Evolutionary conservation across 1,140 invertebrate species (phyloP), one percentile per base, ranked within the genome.

Genomic region (Drosophila santomea): DNA sequence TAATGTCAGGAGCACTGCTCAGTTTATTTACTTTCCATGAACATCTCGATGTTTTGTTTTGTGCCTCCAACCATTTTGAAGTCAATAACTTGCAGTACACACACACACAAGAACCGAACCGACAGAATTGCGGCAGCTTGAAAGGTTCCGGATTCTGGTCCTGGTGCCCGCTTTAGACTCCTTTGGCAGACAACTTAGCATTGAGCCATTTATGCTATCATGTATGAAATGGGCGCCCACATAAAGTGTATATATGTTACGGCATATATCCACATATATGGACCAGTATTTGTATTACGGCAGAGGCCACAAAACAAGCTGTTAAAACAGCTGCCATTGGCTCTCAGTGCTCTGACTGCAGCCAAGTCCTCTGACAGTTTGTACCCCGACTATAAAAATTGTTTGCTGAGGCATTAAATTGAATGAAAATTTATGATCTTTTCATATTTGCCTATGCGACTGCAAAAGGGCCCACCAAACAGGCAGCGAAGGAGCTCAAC

Each of bases 381-480:
- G 63, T 77, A 64, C 71, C 66, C 82, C 61, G 75, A 83, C 84
- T 84, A 90, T 82, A 90, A 90, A 91, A 91, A 91, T 89, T 91
- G 88, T 91, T 91, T 91, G 90, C 89, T 91, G 77, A 88, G 90
- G 88, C 88, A 91, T 91, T 91, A 91, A 91, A 91, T 91, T 91
- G 88, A 91, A 91, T 91, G 83, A 91, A 91, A 91, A 91, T 91
- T 91, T 91, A 91, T 91, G 88, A 91, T 91, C 84, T 81, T 86
- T 84, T 89, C 83, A 91, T 89, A 91, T 91, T 91, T 89, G 81
- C 84, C 89, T 90, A 81, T 83, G 72, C 66, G 84, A 23, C 20
- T 25, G 43, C 38, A 39, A 39, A 20, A 43, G 38, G 38, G 43
- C 35, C 17, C 17, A 50, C 15, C 25, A 32, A 5, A 5, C 63